Conservation (phyloP, 2,113 vertebrate genomes). For the Rhea pennata region DNA sequence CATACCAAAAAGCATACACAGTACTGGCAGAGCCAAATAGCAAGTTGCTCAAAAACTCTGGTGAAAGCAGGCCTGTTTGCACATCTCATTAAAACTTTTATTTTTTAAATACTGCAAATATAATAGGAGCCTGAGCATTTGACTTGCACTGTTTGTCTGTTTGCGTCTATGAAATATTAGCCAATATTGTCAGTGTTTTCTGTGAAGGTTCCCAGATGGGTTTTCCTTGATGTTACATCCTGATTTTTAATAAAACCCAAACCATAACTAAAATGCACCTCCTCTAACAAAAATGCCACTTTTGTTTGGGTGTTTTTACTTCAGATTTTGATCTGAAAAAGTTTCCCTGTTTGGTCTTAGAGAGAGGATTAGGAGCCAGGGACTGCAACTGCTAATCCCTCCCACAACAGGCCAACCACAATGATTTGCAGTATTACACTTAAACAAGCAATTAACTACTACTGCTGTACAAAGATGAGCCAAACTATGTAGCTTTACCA, state of each 20-base stretch:
- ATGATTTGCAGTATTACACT: background rate
- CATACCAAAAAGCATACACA: background rate
- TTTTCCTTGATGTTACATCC: background rate
- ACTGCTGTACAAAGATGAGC: background rate
- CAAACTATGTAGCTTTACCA: background rate
- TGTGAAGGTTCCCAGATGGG: background rate
- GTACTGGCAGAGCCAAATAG: background rate
- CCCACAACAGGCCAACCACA: background rate
- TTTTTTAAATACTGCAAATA: constrained; percentile 3
- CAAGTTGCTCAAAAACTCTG: background rate
- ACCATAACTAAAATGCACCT: background rate
- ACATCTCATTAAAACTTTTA: background rate
- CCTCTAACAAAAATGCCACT: background rate
- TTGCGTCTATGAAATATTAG: background rate
- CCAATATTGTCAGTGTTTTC: background rate
- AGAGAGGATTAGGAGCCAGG: constrained; percentile 11
- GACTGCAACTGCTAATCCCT: constrained; percentile 26
- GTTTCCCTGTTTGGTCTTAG: background rate
- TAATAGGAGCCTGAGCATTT: background rate
- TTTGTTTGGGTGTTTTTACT: background rate
- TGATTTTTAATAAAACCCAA: background rate
- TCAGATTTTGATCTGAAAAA: background rate
- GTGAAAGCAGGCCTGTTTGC: background rate
- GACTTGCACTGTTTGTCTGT: background rate
- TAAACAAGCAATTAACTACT: constrained; percentile 3